These are phyloP conservation scores for Hemitrygon akajei DNA, from an alignment of 2,797 vertebrate genomes.

Conservation along the genomic window DNA sequence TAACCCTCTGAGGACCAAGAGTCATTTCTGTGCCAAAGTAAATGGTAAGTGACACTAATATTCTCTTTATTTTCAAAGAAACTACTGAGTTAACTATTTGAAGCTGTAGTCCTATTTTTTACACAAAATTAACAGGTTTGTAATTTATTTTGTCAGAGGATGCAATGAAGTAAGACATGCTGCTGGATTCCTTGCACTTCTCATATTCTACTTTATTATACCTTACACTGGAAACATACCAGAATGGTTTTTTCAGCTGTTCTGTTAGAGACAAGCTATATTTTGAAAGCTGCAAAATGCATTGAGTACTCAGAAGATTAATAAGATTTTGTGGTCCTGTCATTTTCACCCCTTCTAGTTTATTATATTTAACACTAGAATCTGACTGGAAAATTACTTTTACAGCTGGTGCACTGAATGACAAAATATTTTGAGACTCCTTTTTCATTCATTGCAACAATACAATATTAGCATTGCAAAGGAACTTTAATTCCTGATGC, in stretches of 20 bases:
- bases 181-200: conserved; percentile 13
- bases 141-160: conserved; percentile 21
- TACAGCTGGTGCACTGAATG: background rate
- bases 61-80: conserved; percentile 20
- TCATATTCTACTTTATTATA: conserved; percentile 28
- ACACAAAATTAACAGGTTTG: background rate
- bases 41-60: background rate
- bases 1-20: background rate
- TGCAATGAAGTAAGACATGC: conserved; percentile 13
- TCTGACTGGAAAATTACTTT: conserved; percentile 26
- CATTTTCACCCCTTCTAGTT: conserved; percentile 30
- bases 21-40: conserved; percentile 15
- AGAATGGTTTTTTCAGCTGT: conserved; percentile 31
- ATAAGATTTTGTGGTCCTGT: conserved; percentile 28
- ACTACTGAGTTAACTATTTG: conserved; percentile 21
- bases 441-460: background rate
- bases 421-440: background rate
- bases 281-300: conserved; percentile 36
- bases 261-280: background rate
- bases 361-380: conserved; percentile 21
- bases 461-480: background rate
- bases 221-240: background rate
- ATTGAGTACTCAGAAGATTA: conserved; percentile 32
- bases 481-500: background rate
- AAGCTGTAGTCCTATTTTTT: background rate